Base-by-base conservation (phyloP, 2,888 invertebrate genomes). In the Tipula helvola region DNA sequence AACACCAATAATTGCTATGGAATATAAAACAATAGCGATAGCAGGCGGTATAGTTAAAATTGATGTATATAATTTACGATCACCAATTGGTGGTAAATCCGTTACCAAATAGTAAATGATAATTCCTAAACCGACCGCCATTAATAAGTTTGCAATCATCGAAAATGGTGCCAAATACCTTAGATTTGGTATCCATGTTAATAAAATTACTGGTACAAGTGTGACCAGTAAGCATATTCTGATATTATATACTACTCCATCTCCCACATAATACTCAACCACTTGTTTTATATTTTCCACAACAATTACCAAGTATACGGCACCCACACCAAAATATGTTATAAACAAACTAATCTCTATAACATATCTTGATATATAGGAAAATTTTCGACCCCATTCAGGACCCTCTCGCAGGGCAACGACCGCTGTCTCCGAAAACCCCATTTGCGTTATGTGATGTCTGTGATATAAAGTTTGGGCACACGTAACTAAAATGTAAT, bases 291-390 rank as follows among this genome's bases (percentile, higher is more conserved):
- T 94, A 90, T 97, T 98, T 88, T 93, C 94, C 0, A 98, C 97
- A 86, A 99, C 95, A 90, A 99, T 97, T 0, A 99, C 97, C 2
- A 98, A 95, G 91, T 99, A 99, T 39, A 98, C 98, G 89, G 98
- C 98, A 93, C 99, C 99, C 88, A 99, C 99, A 86, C 98, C 98
- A 90, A 98, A 97, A 91, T 99, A 99, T 1, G 99, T 98, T 71
- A 96, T 92, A 90, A 98, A 97, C 87, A 99, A 87, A 83, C 91
- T 90, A 87, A 90, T 89, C 83, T 90, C 88, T 88, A 91, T 90
- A 36, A 90, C 89, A 87, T 90, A 90, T 88, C 90, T 91, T 13
- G 91, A 90, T 71, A 90, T 88, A 86, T 92, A 92, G 0, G 95
- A 94, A 91, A 94, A 96, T 88, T 91, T 93, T 88, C 93, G 93